Evolutionary conservation across 2,113 vertebrate genomes (phyloP).

Genomic region (Pseudopodoces humilis): DNA sequence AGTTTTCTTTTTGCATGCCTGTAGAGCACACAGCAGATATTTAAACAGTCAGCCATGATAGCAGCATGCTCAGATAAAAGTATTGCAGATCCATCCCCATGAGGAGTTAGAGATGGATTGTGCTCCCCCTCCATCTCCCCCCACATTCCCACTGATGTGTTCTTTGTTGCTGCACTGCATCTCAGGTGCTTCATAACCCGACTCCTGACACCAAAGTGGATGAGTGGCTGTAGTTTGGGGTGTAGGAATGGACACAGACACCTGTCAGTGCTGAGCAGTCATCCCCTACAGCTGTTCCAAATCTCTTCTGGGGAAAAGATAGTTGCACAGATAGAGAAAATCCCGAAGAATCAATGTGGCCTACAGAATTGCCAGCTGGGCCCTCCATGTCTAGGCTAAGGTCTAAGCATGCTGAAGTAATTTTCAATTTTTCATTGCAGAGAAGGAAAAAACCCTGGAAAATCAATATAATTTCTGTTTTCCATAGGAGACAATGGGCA

Average conservation of each 20-base stretch:
- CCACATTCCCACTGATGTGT: background rate
- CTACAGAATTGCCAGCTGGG: background rate
- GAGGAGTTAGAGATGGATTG: fast-evolving
- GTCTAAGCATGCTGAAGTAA: conserved; percentile 10
- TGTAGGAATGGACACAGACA: background rate
- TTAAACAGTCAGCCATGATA: background rate
- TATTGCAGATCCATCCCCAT: background rate
- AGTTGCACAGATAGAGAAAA: background rate
- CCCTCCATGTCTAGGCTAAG: background rate
- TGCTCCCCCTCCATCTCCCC: background rate
- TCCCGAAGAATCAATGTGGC: background rate
- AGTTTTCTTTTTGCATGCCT: background rate
- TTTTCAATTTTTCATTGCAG: conserved; percentile 35
- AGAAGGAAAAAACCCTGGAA: conserved; percentile 9
- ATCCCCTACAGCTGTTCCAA: background rate
- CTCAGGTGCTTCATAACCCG: background rate
- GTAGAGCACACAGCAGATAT: background rate
- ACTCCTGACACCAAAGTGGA: background rate
- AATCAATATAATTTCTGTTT: conserved; percentile 25
- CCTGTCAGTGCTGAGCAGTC: background rate
- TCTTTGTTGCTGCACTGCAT: background rate
- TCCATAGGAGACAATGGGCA: conserved; percentile 13
- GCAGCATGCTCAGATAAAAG: background rate
- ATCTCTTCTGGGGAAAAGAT: background rate
- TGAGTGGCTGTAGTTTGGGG: background rate